Evolutionary conservation across 2,113 vertebrate genomes (phyloP).

Genomic region (Semnornis frantzii): DNA sequence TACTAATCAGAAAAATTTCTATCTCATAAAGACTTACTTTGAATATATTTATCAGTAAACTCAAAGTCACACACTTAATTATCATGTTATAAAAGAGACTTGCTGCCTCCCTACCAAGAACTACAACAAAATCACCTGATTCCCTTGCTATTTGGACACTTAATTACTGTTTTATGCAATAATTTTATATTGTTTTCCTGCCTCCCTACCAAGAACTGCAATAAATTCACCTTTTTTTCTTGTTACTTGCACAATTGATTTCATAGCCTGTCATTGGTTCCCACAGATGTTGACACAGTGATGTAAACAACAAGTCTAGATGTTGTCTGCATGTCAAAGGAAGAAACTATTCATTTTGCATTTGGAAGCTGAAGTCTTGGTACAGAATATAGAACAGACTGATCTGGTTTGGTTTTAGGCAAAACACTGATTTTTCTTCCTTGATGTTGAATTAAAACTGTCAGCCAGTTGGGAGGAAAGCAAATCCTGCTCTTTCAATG

Average conservation of each 20-base stretch:
- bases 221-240: background rate
- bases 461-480: background rate
- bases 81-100: background rate
- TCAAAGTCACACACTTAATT: background rate
- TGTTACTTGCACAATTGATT: background rate
- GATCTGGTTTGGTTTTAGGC: constrained; percentile 5
- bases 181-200: background rate
- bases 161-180: background rate
- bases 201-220: background rate
- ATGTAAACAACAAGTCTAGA: background rate
- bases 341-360: background rate
- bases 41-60: background rate
- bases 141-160: background rate
- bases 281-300: background rate
- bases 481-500: background rate
- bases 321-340: background rate
- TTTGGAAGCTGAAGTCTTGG: background rate
- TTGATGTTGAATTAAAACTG: constrained; percentile 11
- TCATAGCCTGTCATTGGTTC: background rate
- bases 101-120: background rate
- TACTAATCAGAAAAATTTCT: background rate
- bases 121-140: background rate
- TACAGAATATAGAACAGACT: background rate
- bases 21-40: background rate
- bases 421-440: constrained; percentile 27